Percentiles rank a stretch among this genome's conserved stretches.
These are phyloP conservation scores for Agapornis canus DNA, from an alignment of 2,797 vertebrate genomes.

Conservation along the genomic window DNA sequence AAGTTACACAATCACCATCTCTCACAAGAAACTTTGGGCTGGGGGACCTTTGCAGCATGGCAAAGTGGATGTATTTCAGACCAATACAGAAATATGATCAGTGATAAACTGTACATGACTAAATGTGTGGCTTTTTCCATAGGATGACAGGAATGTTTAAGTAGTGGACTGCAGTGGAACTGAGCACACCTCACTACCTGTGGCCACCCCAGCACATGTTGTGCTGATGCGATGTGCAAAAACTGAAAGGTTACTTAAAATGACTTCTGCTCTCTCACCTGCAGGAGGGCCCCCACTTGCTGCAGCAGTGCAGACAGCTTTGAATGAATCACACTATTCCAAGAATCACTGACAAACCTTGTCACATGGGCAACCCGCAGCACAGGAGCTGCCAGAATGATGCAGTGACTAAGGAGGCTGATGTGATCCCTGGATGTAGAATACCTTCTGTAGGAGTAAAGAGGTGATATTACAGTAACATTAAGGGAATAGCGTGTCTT, in stretches of 20 bases:
- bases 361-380: background rate
- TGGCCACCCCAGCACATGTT: background rate
- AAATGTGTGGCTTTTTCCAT: fast-evolving
- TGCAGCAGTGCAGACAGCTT: background rate
- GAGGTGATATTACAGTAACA: background rate
- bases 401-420: background rate
- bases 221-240: background rate
- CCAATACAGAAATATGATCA: background rate
- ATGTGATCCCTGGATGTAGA: background rate
- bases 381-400: background rate
- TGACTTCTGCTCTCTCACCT: background rate
- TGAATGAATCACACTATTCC: constrained; percentile 39
- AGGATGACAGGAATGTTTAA: background rate
- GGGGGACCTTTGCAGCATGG: background rate
- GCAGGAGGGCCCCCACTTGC: background rate
- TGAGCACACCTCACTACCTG: background rate
- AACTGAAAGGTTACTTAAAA: background rate
- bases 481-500: background rate
- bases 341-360: background rate
- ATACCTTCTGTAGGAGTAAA: background rate
- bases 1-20: background rate
- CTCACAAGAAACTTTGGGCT: background rate
- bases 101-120: background rate
- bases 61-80: background rate
- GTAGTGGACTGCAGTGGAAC: background rate